These are phyloP conservation scores for Diorhabda sublineata DNA, from an alignment of 1,140 invertebrate genomes.

Conservation along the genomic window DNA sequence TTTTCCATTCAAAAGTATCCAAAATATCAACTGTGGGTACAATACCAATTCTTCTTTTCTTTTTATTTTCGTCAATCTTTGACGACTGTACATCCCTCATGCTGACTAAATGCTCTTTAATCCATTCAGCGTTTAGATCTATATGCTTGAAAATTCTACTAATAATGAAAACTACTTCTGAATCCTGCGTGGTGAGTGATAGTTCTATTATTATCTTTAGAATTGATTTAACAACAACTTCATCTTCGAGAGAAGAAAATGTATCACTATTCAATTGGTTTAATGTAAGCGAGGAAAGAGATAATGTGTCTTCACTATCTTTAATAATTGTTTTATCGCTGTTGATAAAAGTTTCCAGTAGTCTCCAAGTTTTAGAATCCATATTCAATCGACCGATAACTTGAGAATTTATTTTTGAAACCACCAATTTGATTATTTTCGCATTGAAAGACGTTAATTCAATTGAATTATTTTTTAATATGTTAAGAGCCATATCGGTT, in stretches of 20 bases:
- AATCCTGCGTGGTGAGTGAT: conserved; percentile 29
- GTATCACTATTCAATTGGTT: conserved; percentile 58
- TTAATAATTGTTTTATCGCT: conserved; percentile 36
- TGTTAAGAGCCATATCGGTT: conserved; percentile 39
- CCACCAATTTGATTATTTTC: conserved; percentile 47
- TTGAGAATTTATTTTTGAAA: conserved; percentile 46
- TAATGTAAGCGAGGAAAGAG: conserved; percentile 45
- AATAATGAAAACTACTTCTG: conserved; percentile 54
- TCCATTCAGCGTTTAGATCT: conserved; percentile 58
- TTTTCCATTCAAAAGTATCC: conserved; percentile 67
- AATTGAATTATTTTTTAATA: conserved; percentile 41
- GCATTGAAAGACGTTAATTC: conserved; percentile 50
- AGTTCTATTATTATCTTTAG: conserved; percentile 46
- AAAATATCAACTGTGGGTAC: conserved; percentile 55
- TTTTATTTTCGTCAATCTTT: conserved; percentile 36
- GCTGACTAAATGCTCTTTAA: conserved; percentile 56
- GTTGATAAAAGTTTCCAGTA: conserved; percentile 47
- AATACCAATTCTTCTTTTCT: conserved; percentile 46
- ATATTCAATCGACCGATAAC: conserved; percentile 23
- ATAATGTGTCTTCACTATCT: conserved; percentile 20
- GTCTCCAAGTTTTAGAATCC: conserved; percentile 46
- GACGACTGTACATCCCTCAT: conserved; percentile 52
- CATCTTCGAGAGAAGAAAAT: conserved; percentile 45
- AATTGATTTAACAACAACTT: conserved; percentile 41
- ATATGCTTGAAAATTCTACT: conserved; percentile 68